These are phyloP conservation scores for Meandrusa payeni DNA, from an alignment of 2,888 invertebrate genomes.

Conservation along the genomic window DNA sequence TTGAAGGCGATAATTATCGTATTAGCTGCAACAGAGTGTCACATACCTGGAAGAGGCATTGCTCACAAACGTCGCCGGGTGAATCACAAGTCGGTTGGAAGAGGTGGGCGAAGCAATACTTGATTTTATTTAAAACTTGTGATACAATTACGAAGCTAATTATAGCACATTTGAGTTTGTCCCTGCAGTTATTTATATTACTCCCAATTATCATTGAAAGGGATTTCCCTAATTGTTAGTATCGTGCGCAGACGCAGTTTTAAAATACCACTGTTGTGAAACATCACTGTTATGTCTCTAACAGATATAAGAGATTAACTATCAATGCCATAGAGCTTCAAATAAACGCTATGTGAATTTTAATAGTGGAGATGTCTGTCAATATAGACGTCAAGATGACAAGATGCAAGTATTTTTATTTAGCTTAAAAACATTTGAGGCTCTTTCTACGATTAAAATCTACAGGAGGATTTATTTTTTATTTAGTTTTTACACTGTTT, in stretches of 20 bases:
- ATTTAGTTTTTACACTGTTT: too few relatives aligned
- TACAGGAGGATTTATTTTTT: too few relatives aligned
- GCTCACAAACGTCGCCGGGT: constrained; percentile 41
- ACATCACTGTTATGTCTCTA: constrained; percentile 16
- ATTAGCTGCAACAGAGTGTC: constrained; percentile 36
- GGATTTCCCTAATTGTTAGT: constrained; percentile 17
- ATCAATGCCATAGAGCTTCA: constrained; percentile 11
- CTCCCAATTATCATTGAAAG: constrained; percentile 19
- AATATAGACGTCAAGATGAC: too few relatives aligned
- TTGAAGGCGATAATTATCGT: constrained; percentile 31
- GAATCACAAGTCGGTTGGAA: constrained; percentile 47
- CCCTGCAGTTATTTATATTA: constrained; percentile 28
- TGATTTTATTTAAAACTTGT: constrained; percentile 60
- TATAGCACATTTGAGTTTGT: constrained; percentile 42
- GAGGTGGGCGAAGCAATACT: constrained; percentile 58
- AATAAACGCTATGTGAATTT: too few relatives aligned
- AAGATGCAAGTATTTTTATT: too few relatives aligned
- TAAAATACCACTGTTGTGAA: constrained; percentile 17
- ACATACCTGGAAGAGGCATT: constrained; percentile 49
- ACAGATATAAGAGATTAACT: constrained; percentile 11
- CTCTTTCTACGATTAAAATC: too few relatives aligned
- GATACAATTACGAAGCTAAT: constrained; percentile 57
- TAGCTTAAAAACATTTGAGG: too few relatives aligned
- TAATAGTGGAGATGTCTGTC: too few relatives aligned
- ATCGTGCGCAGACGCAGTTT: constrained; percentile 15